Conservation (phyloP, 2,888 invertebrate genomes). For the Lasius platythorax region DNA sequence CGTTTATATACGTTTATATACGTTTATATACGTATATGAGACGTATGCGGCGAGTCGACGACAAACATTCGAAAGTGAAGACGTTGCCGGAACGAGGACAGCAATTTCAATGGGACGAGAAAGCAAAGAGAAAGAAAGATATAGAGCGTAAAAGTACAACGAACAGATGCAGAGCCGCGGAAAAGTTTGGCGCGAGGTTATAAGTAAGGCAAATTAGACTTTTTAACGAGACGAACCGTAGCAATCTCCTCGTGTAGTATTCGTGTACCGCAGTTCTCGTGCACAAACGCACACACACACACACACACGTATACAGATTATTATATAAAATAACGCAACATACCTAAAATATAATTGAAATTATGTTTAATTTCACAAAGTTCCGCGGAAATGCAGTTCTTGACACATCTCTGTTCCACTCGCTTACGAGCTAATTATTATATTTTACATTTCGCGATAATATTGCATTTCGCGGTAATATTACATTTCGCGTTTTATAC, state of each 20-base stretch:
- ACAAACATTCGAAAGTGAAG: conserved; percentile 15
- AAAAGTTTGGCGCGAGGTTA: conserved; percentile 17
- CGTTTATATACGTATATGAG: background rate
- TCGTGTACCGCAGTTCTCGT: background rate
- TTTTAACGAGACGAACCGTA: conserved; percentile 22
- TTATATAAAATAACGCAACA: background rate
- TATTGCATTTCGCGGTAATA: conserved; percentile 5
- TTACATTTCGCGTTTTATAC: background rate
- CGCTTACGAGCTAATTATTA: conserved; percentile 32
- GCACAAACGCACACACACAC: background rate
- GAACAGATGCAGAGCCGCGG: background rate
- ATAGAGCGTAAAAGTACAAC: background rate
- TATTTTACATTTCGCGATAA: conserved; percentile 16
- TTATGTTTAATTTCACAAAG: conserved; percentile 39
- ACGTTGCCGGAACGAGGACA: background rate
- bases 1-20: background rate
- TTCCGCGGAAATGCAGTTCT: background rate
- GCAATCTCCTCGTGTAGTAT: background rate
- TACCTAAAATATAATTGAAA: conserved; percentile 10
- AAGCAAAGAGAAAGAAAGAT: background rate
- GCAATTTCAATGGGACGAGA: conserved; percentile 11
- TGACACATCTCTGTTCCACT: conserved; percentile 1
- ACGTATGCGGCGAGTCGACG: background rate
- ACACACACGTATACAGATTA: no score
- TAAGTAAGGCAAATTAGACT: conserved; percentile 11